Evolutionary conservation across 1,140 invertebrate genomes (phyloP).

Genomic region (Saxidomus purpurata): DNA sequence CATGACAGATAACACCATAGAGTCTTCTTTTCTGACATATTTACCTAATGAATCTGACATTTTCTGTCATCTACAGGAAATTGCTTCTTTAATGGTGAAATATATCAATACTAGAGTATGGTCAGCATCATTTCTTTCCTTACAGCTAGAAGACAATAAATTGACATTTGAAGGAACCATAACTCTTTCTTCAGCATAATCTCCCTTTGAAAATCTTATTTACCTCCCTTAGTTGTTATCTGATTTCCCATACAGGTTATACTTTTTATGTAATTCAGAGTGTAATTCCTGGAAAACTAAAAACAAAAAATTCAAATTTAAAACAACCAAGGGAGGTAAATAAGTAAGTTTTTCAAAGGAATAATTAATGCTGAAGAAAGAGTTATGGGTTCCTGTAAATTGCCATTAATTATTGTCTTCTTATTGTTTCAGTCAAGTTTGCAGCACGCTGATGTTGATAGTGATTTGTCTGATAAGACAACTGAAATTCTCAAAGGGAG

Average conservation of each 20-base stretch:
- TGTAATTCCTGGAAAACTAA: no score
- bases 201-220: neutral
- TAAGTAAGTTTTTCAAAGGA: no score
- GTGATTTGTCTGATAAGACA: no score
- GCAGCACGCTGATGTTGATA: no score
- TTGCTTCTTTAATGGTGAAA: neutral
- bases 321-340: no score
- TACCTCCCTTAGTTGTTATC: neutral
- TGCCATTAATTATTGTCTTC: no score
- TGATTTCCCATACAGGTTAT: neutral
- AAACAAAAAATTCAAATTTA: no score
- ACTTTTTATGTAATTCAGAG: neutral
- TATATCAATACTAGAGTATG: constrained; percentile 7
- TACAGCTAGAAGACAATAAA: neutral
- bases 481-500: no score
- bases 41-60: constrained; percentile 11
- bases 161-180: neutral
- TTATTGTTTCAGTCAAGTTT: no score
- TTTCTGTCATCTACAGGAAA: constrained; percentile 40
- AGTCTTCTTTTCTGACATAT: neutral
- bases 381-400: no score
- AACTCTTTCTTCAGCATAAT: neutral
- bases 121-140: neutral
- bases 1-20: neutral
- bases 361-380: no score